phyloP scores from a whole-genome alignment of 2,113 vertebrate species.

The Heptranchias perlo region DNA sequence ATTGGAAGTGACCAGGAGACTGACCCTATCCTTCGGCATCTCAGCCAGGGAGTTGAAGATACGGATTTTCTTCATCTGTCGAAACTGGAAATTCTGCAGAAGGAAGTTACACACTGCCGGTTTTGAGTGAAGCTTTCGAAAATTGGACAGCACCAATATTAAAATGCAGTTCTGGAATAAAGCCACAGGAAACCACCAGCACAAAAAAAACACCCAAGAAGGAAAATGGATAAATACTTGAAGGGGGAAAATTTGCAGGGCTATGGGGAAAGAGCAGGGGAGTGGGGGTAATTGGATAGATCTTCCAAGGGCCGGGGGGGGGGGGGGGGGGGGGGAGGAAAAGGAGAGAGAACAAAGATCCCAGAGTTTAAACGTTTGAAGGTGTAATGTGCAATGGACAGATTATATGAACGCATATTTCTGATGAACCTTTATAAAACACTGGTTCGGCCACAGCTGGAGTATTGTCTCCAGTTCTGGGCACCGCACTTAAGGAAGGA shows the following conservation, averaged over 20 bases:
- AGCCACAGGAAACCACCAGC: background rate
- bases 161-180: background rate
- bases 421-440: no score
- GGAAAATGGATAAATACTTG: background rate
- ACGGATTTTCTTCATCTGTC: constrained; percentile 83
- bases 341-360: no score
- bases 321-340: no score
- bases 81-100: constrained; percentile 87
- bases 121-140: no score
- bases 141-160: background rate
- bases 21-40: constrained; percentile 76
- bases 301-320: background rate
- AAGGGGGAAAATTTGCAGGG: background rate
- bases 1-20: constrained; percentile 79
- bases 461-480: no score
- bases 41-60: constrained; percentile 72
- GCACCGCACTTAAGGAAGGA: no score
- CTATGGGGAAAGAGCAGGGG: background rate
- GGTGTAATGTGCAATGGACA: no score
- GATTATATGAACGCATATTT: no score
- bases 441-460: no score
- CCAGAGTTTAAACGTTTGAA: no score
- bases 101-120: background rate
- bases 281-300: background rate
- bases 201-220: background rate